Evolutionary conservation across 2,888 invertebrate genomes (phyloP).

Genomic region (Epiblema foenella): DNA sequence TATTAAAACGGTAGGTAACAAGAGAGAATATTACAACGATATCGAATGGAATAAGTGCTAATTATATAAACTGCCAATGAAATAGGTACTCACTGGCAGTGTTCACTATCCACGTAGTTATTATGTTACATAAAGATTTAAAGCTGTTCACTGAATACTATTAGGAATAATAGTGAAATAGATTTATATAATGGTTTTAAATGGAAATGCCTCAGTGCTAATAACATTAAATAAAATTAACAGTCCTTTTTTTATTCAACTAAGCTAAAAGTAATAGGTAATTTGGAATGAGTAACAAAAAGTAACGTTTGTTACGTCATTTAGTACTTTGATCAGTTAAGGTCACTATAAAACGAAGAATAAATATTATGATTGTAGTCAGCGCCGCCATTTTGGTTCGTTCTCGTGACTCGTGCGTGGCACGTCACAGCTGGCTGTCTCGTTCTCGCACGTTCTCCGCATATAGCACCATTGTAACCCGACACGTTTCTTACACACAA

Average conservation of each 20-base stretch:
- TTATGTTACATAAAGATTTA: slow-evolving; percentile 58
- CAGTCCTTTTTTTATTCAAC: slow-evolving; percentile 38
- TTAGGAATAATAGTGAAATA: slow-evolving; percentile 26
- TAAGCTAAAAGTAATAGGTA: slow-evolving; percentile 51
- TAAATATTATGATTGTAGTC: slow-evolving; percentile 85
- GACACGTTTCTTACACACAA: slow-evolving; percentile 84
- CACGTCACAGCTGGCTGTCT: slow-evolving; percentile 81
- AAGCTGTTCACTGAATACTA: slow-evolving; percentile 63
- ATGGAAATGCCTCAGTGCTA: slow-evolving; percentile 68
- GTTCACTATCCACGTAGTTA: slow-evolving; percentile 42
- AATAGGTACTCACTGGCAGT: slow-evolving; percentile 36
- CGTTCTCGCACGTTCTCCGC: slow-evolving; percentile 80
- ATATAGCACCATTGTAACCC: slow-evolving; percentile 85
- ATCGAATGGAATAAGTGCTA: slow-evolving; percentile 40
- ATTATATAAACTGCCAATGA: slow-evolving; percentile 37
- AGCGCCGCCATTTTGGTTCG: slow-evolving; percentile 83
- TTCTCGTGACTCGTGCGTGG: slow-evolving; percentile 82
- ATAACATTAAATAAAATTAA: slow-evolving; percentile 53
- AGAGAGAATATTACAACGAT: slow-evolving; percentile 35
- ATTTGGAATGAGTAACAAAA: slow-evolving; percentile 66
- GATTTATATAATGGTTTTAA: slow-evolving; percentile 49
- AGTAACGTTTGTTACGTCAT: slow-evolving; percentile 78
- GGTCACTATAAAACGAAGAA: slow-evolving; percentile 82
- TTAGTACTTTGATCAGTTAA: slow-evolving; percentile 83
- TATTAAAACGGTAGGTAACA: slow-evolving; percentile 29